These are phyloP conservation scores for Patiria pectinifera DNA, from an alignment of 53 echinoderm and acorn worm species.

Conservation along the genomic window DNA sequence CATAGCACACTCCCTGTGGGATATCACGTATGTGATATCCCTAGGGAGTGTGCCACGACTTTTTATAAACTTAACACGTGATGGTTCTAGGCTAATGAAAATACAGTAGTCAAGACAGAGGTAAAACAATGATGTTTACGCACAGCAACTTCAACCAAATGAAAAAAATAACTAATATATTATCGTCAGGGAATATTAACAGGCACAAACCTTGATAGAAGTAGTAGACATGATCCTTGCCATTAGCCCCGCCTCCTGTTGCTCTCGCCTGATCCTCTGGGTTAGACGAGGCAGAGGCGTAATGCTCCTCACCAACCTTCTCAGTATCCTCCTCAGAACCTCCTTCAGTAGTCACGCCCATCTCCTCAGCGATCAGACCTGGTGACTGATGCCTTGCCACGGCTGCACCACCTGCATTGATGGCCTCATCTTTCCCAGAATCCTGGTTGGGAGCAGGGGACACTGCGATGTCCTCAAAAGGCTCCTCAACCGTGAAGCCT, in stretches of 20 bases:
- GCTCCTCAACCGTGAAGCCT: constrained; percentile 64
- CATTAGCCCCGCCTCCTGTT: neutral
- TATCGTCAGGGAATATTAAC: neutral
- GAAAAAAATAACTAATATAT: neutral
- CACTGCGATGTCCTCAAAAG: constrained; percentile 23
- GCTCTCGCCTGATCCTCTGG: constrained; percentile 18
- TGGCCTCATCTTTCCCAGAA: neutral
- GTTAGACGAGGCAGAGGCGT: neutral
- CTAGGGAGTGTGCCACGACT: no score
- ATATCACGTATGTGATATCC: no score
- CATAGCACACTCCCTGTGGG: no score
- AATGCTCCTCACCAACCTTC: neutral
- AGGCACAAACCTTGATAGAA: constrained; percentile 64
- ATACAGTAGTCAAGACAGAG: no score
- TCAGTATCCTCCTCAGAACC: constrained; percentile 10
- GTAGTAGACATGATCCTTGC: constrained; percentile 59
- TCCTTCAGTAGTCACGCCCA: constrained; percentile 25
- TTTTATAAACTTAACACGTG: no score
- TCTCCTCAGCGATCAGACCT: neutral
- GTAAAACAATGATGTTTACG: neutral
- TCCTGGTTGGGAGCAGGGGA: neutral
- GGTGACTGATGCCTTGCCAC: constrained; percentile 39
- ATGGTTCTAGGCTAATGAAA: no score
- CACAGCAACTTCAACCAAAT: neutral
- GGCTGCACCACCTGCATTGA: neutral